Conservation (phyloP, 2,113 vertebrate genomes). For the Gymnobelideus leadbeateri region DNA sequence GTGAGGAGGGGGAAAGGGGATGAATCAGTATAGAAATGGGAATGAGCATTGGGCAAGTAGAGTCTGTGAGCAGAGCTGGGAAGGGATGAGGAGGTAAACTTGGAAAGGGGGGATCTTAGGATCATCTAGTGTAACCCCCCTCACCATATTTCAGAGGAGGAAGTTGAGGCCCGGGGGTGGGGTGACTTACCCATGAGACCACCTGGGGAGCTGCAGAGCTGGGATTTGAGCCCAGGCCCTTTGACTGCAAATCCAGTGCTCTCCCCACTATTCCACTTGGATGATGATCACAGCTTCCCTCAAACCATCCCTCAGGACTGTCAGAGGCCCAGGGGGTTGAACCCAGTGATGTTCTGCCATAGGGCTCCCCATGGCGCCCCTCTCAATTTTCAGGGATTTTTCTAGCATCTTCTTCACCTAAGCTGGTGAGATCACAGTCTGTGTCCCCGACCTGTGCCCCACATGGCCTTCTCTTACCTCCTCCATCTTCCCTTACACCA, state of each 20-base stretch:
- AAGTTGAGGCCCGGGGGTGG: not conserved
- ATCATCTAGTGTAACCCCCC: not conserved
- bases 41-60: not conserved
- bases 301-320: not conserved
- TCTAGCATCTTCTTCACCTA: no score
- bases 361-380: not conserved
- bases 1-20: not conserved
- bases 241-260: not conserved
- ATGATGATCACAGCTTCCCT: not conserved
- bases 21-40: not conserved
- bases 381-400: not conserved
- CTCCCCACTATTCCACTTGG: not conserved
- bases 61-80: not conserved
- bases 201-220: not conserved
- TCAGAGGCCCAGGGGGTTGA: not conserved
- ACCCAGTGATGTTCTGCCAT: not conserved
- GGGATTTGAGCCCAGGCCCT: not conserved
- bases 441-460: slow-evolving; percentile 16
- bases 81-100: slow-evolving; percentile 7
- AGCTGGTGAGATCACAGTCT: no score
- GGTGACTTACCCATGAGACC: not conserved
- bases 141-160: not conserved
- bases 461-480: slow-evolving; percentile 32
- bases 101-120: not conserved
- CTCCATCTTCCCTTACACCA: slow-evolving; percentile 64